Conservation (phyloP, 2,113 vertebrate species). For the Emydocephalus ijimae region DNA sequence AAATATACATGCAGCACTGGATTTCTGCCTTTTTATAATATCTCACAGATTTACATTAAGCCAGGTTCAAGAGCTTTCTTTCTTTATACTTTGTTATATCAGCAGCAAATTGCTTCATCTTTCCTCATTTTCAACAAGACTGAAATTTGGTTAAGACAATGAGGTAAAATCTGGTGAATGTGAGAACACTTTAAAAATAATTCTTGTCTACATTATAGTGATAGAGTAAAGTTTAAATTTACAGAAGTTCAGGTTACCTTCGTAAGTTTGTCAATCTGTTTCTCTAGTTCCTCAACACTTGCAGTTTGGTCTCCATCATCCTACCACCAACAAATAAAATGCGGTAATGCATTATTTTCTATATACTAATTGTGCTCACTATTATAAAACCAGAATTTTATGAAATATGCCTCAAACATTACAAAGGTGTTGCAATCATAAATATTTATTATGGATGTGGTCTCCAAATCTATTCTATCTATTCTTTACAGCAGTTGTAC, state of each 20-base stretch:
- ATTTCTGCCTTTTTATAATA: background rate
- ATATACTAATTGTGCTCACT: background rate
- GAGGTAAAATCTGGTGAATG: constrained; percentile 11
- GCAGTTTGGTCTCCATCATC: constrained; percentile 85
- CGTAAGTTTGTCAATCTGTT: constrained; percentile 87
- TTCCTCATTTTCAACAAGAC: background rate
- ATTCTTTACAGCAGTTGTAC: background rate
- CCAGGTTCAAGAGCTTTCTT: background rate
- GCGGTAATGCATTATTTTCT: background rate
- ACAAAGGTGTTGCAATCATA: background rate
- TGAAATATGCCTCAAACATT: background rate
- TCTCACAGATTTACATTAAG: background rate
- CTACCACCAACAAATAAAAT: constrained; percentile 66
- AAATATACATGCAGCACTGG: background rate
- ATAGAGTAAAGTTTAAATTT: constrained; percentile 11
- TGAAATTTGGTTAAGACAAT: background rate
- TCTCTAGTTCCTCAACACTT: constrained; percentile 91
- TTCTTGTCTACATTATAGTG: background rate
- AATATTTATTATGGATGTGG: background rate
- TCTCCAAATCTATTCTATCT: background rate
- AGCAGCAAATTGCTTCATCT: background rate
- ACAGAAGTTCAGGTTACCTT: constrained; percentile 76
- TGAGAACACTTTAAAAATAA: constrained; percentile 4
- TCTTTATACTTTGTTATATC: background rate
- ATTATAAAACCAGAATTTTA: constrained; percentile 5